These are phyloP conservation scores for Craseonycteris thonglongyai DNA, from an alignment of 2,113 vertebrate genomes.

Conservation along the genomic window DNA sequence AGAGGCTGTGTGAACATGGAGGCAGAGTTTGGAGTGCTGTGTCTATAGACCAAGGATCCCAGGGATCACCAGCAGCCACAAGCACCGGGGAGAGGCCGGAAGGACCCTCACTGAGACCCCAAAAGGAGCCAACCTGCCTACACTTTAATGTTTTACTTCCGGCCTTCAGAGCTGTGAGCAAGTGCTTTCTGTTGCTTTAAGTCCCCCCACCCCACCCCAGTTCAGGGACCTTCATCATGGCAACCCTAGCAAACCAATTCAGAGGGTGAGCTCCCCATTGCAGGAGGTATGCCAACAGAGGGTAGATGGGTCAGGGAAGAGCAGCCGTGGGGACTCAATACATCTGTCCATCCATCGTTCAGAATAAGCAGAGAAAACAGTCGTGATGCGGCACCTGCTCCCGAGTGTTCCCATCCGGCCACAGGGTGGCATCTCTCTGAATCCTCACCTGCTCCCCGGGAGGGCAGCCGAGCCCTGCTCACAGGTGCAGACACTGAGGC, in stretches of 20 bases:
- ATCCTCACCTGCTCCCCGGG: background rate
- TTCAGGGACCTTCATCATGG: background rate
- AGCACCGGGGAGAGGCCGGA: background rate
- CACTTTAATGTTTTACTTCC: no score
- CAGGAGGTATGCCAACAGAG: background rate
- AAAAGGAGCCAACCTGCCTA: no score
- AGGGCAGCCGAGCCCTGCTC: background rate
- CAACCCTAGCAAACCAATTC: background rate
- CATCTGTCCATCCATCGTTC: background rate
- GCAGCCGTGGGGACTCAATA: background rate
- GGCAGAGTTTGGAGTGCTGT: background rate
- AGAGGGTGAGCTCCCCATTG: background rate
- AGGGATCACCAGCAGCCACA: background rate
- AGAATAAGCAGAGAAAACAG: background rate
- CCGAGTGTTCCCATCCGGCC: background rate
- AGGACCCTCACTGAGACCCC: background rate
- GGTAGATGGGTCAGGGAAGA: background rate
- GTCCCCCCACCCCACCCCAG: background rate
- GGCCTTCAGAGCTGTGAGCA: background rate
- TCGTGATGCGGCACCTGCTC: background rate
- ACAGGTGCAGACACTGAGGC: background rate
- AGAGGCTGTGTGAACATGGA: background rate
- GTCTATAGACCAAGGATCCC: no score
- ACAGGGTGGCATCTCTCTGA: background rate
- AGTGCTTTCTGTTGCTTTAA: background rate